Conservation (phyloP, 2,888 invertebrate species). For the Ophion obscuratus region DNA sequence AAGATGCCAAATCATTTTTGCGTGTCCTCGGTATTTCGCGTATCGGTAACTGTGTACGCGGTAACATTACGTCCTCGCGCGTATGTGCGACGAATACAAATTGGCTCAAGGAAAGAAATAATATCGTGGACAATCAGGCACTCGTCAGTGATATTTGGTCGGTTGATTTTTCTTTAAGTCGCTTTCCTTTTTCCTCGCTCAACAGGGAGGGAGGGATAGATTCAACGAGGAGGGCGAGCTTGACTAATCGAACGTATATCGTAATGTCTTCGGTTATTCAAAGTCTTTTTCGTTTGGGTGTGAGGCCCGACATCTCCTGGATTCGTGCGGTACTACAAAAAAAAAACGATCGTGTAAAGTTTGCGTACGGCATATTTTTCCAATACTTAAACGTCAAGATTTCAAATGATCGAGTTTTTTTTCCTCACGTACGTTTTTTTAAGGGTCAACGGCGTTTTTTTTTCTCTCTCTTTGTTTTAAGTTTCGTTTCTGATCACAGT, state of each 20-base stretch:
- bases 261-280: slow-evolving; percentile 18
- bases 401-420: slow-evolving; percentile 25
- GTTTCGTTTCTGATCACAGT: slow-evolving; percentile 64
- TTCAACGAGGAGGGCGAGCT: slow-evolving; percentile 25
- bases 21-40: slow-evolving; percentile 9
- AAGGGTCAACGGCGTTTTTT: slow-evolving; percentile 27
- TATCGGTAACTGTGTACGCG: slow-evolving; percentile 28
- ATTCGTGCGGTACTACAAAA: slow-evolving; percentile 23
- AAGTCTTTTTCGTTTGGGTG: slow-evolving; percentile 10
- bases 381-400: slow-evolving; percentile 42
- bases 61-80: slow-evolving; percentile 15
- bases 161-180: slow-evolving; percentile 40
- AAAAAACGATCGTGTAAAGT: slow-evolving; percentile 36
- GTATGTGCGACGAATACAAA: slow-evolving; percentile 44
- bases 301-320: slow-evolving; percentile 30
- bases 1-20: slow-evolving; percentile 33
- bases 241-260: slow-evolving; percentile 48
- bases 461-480: slow-evolving; percentile 39
- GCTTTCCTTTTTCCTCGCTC: slow-evolving; percentile 27
- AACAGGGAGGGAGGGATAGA: slow-evolving; percentile 11
- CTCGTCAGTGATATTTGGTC: slow-evolving; percentile 69
- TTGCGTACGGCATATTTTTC: slow-evolving; percentile 35
- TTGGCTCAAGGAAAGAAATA: slow-evolving; percentile 52
- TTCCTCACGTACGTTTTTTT: slow-evolving; percentile 33
- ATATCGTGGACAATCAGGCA: slow-evolving; percentile 65